Base-by-base conservation (phyloP, 2,797 vertebrate species). In the Sternotherus odoratus region DNA sequence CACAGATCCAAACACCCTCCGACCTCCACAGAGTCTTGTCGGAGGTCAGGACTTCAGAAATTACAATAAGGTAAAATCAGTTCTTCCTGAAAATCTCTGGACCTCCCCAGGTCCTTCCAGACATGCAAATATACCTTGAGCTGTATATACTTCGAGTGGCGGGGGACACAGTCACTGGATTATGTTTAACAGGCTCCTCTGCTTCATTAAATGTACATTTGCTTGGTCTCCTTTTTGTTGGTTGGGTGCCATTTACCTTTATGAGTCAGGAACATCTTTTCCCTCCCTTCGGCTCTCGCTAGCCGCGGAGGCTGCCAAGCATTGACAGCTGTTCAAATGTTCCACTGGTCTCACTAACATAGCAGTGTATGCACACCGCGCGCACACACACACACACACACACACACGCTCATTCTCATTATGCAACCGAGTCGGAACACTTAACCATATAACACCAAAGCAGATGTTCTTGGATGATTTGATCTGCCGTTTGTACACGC, bases 181-280 rank as follows among this genome's bases (percentile, higher is more conserved):
- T 98, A 97, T 97, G 97, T 98, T 98, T 98, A 97, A 97, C 79
- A 95, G 96, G 95, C 95, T 92, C 96, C 97, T 97, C 96, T 95
- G 97, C 97, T 98, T 98, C 97, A 98, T 98, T 97, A 97, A 98
- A 98, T 51, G 95, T 96, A 96, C 94, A 87, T 93, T 95, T 97
- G 97, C 97, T 63, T 97, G 97, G 97, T 97, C 97, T 97, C 98
- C 94, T 97, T 97, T 97, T 96, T 97, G 97, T 96, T 96, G 96
- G 93, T 90, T 17, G 85, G 89, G 91, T 81, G 66, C 93, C 97
- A 96, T 98, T 96, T 92, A 85, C 95, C 96, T 82, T 89, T 91
- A 86, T 93, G 95, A 95, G 94, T 97, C 97, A 96, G 96, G 94
- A 91, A 60, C 83, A 54, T 85, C 77, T 56, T 85, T 48, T 75